A percentile compares a stretch with the other conserved stretches of the same genome.
Evolutionary conservation across 2,888 invertebrate genomes (phyloP).

Genomic region (Apodemia mormo): DNA sequence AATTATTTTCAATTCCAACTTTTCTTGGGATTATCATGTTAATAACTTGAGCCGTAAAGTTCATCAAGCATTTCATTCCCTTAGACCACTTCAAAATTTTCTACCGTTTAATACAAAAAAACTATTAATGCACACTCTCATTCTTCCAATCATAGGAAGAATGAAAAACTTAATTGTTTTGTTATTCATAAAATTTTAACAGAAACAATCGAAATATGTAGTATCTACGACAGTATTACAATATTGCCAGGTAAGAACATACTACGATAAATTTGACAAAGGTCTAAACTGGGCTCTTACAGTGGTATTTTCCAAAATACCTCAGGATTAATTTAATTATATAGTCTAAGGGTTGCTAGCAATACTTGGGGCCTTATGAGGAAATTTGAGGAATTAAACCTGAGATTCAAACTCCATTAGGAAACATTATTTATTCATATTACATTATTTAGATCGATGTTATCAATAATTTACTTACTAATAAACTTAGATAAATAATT

Average conservation of each 20-base stretch:
- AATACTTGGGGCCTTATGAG: neutral
- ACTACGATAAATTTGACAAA: constrained; percentile 5
- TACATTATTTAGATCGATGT: neutral
- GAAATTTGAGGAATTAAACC: neutral
- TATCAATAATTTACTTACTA: neutral
- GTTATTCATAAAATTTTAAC: neutral
- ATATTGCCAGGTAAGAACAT: neutral
- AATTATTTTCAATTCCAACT: too few relatives aligned
- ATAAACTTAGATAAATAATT: too few relatives aligned
- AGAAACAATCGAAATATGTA: neutral
- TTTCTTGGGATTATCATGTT: too few relatives aligned
- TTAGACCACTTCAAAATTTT: too few relatives aligned
- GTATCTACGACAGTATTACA: neutral
- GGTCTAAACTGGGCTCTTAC: constrained; percentile 4
- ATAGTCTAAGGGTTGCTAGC: constrained; percentile 2
- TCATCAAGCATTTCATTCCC: too few relatives aligned
- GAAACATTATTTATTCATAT: constrained; percentile 4
- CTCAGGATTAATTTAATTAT: constrained; percentile 15
- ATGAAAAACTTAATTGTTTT: too few relatives aligned
- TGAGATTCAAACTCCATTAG: neutral
- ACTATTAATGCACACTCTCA: too few relatives aligned
- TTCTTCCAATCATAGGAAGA: too few relatives aligned
- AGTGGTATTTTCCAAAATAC: neutral
- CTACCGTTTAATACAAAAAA: too few relatives aligned
- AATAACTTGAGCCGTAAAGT: too few relatives aligned